Evolutionary conservation across 1,140 invertebrate genomes (phyloP).

Genomic region (Calliphora vicina): DNA sequence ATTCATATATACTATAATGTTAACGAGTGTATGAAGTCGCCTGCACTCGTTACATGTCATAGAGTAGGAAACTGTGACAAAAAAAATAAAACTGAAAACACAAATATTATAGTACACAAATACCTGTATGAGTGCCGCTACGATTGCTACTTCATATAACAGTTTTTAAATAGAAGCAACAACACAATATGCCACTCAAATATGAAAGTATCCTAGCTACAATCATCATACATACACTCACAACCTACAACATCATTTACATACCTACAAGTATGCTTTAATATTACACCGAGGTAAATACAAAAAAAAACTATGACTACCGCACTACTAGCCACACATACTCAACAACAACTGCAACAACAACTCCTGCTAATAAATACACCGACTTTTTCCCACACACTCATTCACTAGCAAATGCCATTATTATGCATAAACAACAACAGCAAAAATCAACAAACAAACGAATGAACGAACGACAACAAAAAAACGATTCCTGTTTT

Average conservation of each 20-base stretch:
- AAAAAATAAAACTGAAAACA: too few relatives aligned
- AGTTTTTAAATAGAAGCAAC: neutral
- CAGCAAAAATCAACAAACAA: neutral
- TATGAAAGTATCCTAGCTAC: neutral
- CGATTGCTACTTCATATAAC: neutral
- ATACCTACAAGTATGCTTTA: neutral
- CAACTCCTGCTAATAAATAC: neutral
- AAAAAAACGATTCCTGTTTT: neutral
- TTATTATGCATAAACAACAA: slow-evolving; percentile 30
- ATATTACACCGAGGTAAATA: neutral
- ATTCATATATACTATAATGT: too few relatives aligned
- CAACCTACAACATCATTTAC: neutral
- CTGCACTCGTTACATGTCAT: too few relatives aligned
- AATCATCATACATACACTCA: neutral
- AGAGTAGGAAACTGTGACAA: too few relatives aligned
- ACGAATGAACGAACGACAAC: too few relatives aligned
- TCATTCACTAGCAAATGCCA: neutral
- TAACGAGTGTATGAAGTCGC: too few relatives aligned
- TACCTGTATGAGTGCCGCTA: neutral
- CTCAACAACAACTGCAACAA: neutral
- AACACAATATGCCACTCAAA: neutral
- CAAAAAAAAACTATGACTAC: neutral
- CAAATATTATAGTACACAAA: too few relatives aligned
- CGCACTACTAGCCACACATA: neutral
- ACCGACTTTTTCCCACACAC: neutral